Evolutionary conservation across 2,113 vertebrate species (phyloP).

Genomic region (Cinclus mexicanus): DNA sequence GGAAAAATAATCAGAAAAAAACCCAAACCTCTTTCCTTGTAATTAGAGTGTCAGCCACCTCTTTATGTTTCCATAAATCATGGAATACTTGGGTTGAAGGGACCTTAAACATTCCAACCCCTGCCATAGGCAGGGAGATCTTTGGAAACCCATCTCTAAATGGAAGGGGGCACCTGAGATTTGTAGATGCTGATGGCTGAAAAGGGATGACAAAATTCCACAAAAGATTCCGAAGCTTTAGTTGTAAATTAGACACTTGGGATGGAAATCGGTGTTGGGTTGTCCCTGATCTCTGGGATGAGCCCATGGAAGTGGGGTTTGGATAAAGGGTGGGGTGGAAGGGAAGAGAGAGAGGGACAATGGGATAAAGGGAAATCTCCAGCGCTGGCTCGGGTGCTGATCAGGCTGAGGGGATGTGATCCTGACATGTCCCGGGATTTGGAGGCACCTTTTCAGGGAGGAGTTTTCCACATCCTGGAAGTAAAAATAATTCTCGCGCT

Average conservation of each 20-base stretch:
- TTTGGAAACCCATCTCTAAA: too few species aligned
- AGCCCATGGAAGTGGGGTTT: background rate
- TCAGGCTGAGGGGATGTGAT: background rate
- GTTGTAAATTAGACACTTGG: too few species aligned
- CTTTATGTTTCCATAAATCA: rapidly evolving
- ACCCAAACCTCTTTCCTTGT: background rate
- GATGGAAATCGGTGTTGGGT: rapidly evolving
- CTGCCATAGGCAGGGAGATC: too few species aligned
- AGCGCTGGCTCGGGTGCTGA: background rate
- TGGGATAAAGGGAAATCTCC: background rate
- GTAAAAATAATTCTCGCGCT: background rate
- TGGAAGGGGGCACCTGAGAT: too few species aligned
- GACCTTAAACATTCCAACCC: background rate
- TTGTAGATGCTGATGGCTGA: too few species aligned
- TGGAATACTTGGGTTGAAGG: background rate
- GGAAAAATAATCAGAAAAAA: background rate
- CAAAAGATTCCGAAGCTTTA: background rate
- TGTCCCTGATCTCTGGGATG: background rate
- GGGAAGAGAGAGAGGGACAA: background rate
- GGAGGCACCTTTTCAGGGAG: background rate
- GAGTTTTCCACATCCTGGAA: background rate
- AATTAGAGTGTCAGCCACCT: background rate
- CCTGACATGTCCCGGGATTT: background rate
- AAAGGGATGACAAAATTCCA: too few species aligned
- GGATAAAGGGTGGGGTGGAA: background rate